Evolutionary conservation across 2,113 vertebrate species (phyloP), one percentile per base, ranked within the genome.

Genomic region (Indicator indicator): DNA sequence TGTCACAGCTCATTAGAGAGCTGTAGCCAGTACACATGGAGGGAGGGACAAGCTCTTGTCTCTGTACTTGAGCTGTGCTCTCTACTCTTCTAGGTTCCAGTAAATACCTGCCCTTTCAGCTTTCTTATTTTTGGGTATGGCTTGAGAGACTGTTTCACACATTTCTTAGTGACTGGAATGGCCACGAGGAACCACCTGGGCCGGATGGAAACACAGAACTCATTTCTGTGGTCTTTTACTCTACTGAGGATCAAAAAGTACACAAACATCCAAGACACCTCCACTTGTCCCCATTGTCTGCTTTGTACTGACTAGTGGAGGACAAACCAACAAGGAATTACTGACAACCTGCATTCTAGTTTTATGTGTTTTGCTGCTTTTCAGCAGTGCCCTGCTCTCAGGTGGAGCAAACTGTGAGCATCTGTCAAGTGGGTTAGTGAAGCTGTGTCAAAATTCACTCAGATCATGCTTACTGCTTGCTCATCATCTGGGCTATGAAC

Each of bases 251-350:
- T 64, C 42, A 42, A 56, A 90, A 85, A 82, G 63, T 9, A 65
- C 27, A 17, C 0, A 0, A 73, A 12, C 7, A 38, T 46, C 16
- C 38, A 72, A 62, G 33, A 17, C 7, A 44, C 3, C 50, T 52
- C 50, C 9, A 4, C 19, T 59, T 50, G 18, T 67, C 13, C 8
- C 11, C 24, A 6, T 5, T 85, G 15, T 44, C 52, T n/a, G 9
- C 17, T 83, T 81, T 27, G 9, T 56, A 60, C 27, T 70, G n/a
- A 68, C 3, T n/a, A 80, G 24, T 38, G 63, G 17, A 44, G 19
- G 27, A 48, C 14, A 74, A 67, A 38, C 28, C 28, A 54, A 27
- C 16, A 13, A 82, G 52, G 30, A 67, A 46, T 85, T 77, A 16
- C 11, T 6, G 17, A 18, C 28, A 88, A 60, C 16, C 16, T 48